Evolutionary conservation across 1,140 invertebrate species (phyloP), one percentile per base, ranked within the genome.

Genomic region (Amphibalanus amphitrite): DNA sequence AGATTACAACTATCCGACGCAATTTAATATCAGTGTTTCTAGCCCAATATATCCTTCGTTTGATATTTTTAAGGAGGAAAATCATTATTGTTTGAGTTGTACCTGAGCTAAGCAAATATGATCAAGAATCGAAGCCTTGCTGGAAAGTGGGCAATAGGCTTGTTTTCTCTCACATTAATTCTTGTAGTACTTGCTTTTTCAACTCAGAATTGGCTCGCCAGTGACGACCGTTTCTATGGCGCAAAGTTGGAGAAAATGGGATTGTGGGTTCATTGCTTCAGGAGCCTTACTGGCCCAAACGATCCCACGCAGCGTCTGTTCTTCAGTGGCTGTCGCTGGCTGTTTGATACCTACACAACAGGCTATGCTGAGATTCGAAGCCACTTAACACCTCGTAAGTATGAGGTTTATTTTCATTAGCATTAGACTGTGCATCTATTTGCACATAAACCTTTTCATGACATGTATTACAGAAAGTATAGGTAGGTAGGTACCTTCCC

Each of bases 241-340:
- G 65, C 28, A 3, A 67, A 67, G 65, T 26, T 67, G 65, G 26
- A 28, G 10, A 26, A 28, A 28, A 26, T 67, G 26, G 65, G 65
- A 28, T 25, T 67, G 20, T 67, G 65, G 65, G 65, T 67, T 10
- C 65, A 67, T 17, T 67, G 65, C n/a, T 67, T 67, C 23, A 26
- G 65, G 10, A 67, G 65, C 65, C 20, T 67, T 4, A 10, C 65
- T 15, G 65, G 23, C 17, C 65, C 65, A 4, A 26, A 67, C 20
- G 65, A 67, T 25, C n/a, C 65, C 4, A 10, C 28, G 3, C n/a
- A 28, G n/a, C 65, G 65, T 10, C n/a, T 15, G 1, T 67, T 67
- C 65, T 67, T 67, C 65, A 67, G 65, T 28, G 65, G 65, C 15
- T 67, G 65, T 28, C 65, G 65, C 65, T 67, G 65, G 65, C n/a